Conservation (phyloP, 1,140 invertebrate species). For the Nylanderia fulva region DNA sequence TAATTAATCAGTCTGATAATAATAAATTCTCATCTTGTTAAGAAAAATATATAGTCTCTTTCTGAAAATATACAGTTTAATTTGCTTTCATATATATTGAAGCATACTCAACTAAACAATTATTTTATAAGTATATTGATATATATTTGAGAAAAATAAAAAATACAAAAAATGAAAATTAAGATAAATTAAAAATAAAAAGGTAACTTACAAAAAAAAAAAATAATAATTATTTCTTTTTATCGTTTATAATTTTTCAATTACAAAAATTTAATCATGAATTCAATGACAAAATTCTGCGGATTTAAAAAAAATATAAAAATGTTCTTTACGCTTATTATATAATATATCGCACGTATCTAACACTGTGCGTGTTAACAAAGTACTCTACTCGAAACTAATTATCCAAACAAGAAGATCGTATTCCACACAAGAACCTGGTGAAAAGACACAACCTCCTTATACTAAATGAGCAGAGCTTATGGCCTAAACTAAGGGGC, state of each 20-base stretch:
- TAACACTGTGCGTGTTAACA: background rate
- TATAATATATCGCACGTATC: too few relatives aligned
- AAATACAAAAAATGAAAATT: background rate
- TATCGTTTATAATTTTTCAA: background rate
- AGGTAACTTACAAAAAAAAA: background rate
- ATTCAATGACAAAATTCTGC: background rate
- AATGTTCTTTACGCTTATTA: background rate
- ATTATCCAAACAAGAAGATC: slow-evolving; percentile 28
- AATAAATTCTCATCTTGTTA: background rate
- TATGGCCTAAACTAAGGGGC: background rate
- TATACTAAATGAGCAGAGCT: slow-evolving; percentile 36
- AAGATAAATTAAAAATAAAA: background rate
- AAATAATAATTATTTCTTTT: background rate
- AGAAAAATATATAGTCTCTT: background rate
- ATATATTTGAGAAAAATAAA: background rate
- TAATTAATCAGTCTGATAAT: background rate
- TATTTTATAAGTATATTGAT: background rate
- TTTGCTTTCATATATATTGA: too few relatives aligned
- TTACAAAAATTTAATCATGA: background rate
- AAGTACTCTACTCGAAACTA: slow-evolving; percentile 7
- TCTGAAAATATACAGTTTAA: too few relatives aligned
- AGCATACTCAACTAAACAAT: too few relatives aligned
- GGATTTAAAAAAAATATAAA: background rate
- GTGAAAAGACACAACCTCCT: background rate
- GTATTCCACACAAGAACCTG: background rate